Percentiles rank a stretch among this genome's conserved stretches.
Conservation (phyloP, 37 sponge, comb jelly and placozoan species). For the Lycopodina hypogea region DNA sequence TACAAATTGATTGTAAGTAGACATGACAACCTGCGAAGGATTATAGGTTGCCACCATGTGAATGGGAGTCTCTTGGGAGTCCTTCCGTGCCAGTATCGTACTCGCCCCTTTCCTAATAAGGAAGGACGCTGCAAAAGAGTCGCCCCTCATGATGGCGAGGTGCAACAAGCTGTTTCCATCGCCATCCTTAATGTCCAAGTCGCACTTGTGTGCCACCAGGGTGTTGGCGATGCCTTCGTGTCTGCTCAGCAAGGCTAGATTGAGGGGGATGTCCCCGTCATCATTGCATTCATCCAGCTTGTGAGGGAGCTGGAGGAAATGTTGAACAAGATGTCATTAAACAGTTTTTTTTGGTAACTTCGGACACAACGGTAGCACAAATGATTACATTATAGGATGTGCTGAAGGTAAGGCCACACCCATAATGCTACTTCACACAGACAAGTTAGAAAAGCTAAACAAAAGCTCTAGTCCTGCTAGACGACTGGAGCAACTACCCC, state of each 20-base stretch:
- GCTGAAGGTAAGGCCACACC: background rate
- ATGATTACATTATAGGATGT: background rate
- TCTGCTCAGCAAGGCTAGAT: conserved; percentile 76
- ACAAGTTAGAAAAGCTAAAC: too few species aligned
- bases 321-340: background rate
- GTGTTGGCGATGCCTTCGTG: conserved; percentile 86
- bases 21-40: conserved; percentile 25
- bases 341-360: background rate
- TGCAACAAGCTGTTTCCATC: conserved; percentile 82
- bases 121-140: conserved; percentile 81
- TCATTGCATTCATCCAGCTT: conserved; percentile 74
- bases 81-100: conserved; percentile 44
- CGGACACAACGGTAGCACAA: background rate
- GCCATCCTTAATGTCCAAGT: conserved; percentile 68
- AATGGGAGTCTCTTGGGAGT: conserved; percentile 61
- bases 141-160: conserved; percentile 82
- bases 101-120: conserved; percentile 84
- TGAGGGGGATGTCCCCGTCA: conserved; percentile 76
- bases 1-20: too few species aligned
- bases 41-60: conserved; percentile 78
- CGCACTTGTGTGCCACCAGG: conserved; percentile 79
- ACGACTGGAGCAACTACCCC: too few species aligned
- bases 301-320: conserved; percentile 58
- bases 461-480: too few species aligned
- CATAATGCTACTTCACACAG: background rate